Evolutionary conservation across 2,888 invertebrate genomes (phyloP).

Genomic region (Invenusta paracnida): DNA sequence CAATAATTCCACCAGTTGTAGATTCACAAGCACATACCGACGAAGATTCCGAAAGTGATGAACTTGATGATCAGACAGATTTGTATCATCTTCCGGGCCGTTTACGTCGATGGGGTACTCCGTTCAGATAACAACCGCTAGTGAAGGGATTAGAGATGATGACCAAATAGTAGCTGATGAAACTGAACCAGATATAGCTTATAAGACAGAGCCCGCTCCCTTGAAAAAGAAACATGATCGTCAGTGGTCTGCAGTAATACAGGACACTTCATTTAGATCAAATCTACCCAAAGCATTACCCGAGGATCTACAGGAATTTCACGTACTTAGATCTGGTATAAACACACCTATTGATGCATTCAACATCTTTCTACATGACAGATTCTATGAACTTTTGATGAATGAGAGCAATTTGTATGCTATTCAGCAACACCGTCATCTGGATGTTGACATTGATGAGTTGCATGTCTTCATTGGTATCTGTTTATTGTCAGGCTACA

Average conservation of each 20-base stretch:
- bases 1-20: background rate
- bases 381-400: background rate
- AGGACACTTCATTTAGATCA: background rate
- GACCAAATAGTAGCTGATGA: no score
- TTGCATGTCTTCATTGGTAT: background rate
- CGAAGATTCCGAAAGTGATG: background rate
- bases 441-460: background rate
- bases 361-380: background rate
- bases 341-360: background rate
- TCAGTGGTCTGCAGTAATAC: background rate
- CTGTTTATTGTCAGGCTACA: background rate
- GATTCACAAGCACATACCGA: background rate
- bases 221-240: background rate
- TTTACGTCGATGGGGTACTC: background rate
- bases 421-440: background rate
- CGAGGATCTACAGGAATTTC: background rate
- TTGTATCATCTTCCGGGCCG: background rate
- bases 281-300: background rate
- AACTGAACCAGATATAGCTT: no score
- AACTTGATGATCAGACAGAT: background rate
- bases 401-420: background rate
- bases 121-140: no score
- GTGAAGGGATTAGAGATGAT: no score
- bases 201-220: no score
- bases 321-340: background rate